phyloP scores from a whole-genome alignment of 2,797 vertebrate genomes.

The Tenualosa ilisha region DNA sequence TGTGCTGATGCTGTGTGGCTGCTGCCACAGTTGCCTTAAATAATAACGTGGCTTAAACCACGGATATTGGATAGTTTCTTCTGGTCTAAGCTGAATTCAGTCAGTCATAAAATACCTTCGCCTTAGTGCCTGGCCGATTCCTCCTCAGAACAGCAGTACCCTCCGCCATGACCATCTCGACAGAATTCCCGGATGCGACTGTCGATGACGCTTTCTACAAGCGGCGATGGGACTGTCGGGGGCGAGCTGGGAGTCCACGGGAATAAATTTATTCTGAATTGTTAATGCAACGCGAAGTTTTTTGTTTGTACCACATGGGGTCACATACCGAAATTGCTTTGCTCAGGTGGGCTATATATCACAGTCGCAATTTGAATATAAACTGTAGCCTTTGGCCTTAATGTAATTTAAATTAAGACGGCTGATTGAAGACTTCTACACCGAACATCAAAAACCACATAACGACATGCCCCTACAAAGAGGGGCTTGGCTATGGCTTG shows the following conservation, averaged over 20 bases:
- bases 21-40: background rate
- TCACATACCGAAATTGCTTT: background rate
- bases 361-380: too few species aligned
- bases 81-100: background rate
- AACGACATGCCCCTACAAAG: too few species aligned
- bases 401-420: too few species aligned
- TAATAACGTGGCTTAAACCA: background rate
- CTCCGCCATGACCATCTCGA: slow-evolving; percentile 99
- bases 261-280: background rate
- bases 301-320: too few species aligned
- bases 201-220: slow-evolving; percentile 24
- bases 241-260: background rate
- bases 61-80: background rate
- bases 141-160: slow-evolving; percentile 94
- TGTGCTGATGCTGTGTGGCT: background rate
- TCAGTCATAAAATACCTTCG: slow-evolving; percentile 75
- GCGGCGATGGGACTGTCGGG: background rate
- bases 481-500: too few species aligned
- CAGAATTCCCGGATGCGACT: slow-evolving; percentile 66
- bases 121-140: slow-evolving; percentile 96
- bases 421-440: too few species aligned
- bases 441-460: too few species aligned
- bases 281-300: background rate
- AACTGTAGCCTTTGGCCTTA: too few species aligned
- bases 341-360: background rate